Evolutionary conservation across 2,888 invertebrate species (phyloP).

Genomic region (Mythimna ferrago): DNA sequence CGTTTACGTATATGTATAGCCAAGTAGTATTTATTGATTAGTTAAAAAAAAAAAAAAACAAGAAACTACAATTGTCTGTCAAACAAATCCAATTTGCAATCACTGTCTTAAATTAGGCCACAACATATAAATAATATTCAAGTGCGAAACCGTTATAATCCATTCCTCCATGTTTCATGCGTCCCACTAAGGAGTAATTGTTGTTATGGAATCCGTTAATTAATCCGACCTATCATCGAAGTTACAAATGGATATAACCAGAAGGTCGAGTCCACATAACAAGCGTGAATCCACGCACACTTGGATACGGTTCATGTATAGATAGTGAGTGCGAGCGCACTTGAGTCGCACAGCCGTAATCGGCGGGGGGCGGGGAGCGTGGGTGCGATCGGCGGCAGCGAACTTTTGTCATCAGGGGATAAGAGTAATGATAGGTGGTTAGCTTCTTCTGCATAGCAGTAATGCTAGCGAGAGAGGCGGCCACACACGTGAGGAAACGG

Average conservation of each 20-base stretch:
- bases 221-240: conserved; percentile 63
- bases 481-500: too few species aligned
- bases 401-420: too few species aligned
- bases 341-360: not conserved
- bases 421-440: too few species aligned
- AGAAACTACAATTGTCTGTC: too few species aligned
- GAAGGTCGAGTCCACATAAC: not conserved
- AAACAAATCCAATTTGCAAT: not conserved
- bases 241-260: not conserved
- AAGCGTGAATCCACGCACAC: not conserved
- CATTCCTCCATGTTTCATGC: conserved; percentile 25
- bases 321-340: not conserved
- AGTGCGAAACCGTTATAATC: conserved; percentile 24
- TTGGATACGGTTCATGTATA: not conserved
- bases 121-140: conserved; percentile 13
- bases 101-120: not conserved
- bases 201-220: conserved; percentile 71
- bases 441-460: too few species aligned
- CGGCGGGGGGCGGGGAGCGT: too few species aligned
- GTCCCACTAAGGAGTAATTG: conserved; percentile 59
- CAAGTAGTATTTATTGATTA: too few species aligned
- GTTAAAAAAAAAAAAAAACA: too few species aligned
- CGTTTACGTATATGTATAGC: too few species aligned
- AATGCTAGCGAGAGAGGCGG: too few species aligned
- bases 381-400: too few species aligned